Conservation (phyloP, 30 jellyfish, hydroid and myxozoan species). For the Aurelia aurita region DNA sequence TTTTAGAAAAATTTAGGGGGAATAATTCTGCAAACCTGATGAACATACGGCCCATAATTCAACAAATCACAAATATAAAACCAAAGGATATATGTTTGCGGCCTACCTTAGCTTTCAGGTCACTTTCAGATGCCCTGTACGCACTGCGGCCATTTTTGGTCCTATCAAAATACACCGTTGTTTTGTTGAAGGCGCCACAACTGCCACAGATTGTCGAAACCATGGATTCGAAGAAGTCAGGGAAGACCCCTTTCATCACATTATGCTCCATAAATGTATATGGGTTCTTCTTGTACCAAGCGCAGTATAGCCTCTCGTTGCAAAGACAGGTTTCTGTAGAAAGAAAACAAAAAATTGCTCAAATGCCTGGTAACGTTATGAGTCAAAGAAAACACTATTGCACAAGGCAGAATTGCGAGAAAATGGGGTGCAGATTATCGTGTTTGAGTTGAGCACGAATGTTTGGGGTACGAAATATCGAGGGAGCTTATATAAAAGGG, state of each 20-base stretch:
- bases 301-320: slow-evolving; percentile 45
- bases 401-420: too few species aligned
- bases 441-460: too few species aligned
- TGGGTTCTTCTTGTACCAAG: slow-evolving; percentile 71
- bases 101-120: slow-evolving; percentile 39
- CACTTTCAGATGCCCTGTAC: slow-evolving; percentile 27
- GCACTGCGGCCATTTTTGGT: slow-evolving; percentile 67
- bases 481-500: too few species aligned
- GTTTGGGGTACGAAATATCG: too few species aligned
- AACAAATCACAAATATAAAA: too few species aligned
- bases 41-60: too few species aligned
- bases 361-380: neutral
- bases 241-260: slow-evolving; percentile 57
- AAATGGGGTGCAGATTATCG: too few species aligned
- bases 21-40: too few species aligned
- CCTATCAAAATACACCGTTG: slow-evolving; percentile 55
- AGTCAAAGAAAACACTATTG: neutral
- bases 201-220: slow-evolving; percentile 53
- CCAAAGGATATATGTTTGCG: too few species aligned
- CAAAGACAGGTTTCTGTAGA: slow-evolving; percentile 80
- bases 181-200: slow-evolving; percentile 40
- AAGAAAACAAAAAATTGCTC: neutral
- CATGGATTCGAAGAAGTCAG: slow-evolving; percentile 58
- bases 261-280: slow-evolving; percentile 32
- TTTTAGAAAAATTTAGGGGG: too few species aligned